Evolutionary conservation across 35 echinoderm and acorn worm genomes (phyloP).

Genomic region (Apostichopus californicus): DNA sequence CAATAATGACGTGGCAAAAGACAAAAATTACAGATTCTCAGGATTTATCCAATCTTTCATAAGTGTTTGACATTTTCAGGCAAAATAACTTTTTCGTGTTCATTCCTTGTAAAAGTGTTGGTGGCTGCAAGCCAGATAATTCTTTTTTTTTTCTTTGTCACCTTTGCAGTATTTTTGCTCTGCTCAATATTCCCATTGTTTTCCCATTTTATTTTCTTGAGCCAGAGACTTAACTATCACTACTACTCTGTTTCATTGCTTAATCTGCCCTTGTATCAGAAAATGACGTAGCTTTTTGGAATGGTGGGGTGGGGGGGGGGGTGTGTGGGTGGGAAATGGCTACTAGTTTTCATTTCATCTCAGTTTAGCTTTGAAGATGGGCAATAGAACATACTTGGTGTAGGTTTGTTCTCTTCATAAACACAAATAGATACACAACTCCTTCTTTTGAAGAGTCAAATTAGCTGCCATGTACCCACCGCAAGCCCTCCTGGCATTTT

Average conservation of each 20-base stretch:
- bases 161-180: slow-evolving; percentile 41
- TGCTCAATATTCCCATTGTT: not conserved
- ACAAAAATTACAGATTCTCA: slow-evolving; percentile 24
- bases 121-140: slow-evolving; percentile 18
- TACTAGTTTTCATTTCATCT: no score
- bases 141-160: slow-evolving; percentile 12
- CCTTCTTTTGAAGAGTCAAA: no score
- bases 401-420: no score
- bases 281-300: no score
- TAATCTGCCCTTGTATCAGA: not conserved
- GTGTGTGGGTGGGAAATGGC: no score
- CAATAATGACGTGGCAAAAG: not conserved
- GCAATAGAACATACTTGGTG: no score
- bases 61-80: slow-evolving; percentile 40
- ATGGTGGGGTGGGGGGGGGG: no score
- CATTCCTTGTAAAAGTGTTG: slow-evolving; percentile 43
- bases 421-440: no score
- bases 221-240: slow-evolving; percentile 16
- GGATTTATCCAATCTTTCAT: slow-evolving; percentile 47
- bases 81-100: slow-evolving; percentile 43
- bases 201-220: not conserved
- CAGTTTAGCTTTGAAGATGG: no score
- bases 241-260: not conserved
- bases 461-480: no score
- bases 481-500: no score